Evolutionary conservation across 1,140 invertebrate genomes (phyloP), one percentile per base, ranked within the genome.

Genomic region (Helicoverpa zea): DNA sequence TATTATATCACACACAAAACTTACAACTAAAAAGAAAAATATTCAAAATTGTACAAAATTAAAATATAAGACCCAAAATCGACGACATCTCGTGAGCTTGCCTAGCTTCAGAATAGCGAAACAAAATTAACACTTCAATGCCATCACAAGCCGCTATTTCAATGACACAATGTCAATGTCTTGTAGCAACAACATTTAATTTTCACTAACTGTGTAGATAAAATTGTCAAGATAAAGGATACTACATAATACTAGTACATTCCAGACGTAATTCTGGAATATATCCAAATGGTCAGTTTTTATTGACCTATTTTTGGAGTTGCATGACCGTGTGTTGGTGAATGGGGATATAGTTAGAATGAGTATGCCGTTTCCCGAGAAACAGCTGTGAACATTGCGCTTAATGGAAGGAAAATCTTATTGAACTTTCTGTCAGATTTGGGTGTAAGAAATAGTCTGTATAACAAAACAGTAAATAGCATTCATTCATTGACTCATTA

Each of bases 291-390:
- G 14, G 23, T 58, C 58, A 70, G 68, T 79, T 82, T 80, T 80
- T 76, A 79, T 84, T 72, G 51, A 35, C 52, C 79, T 85, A 87
- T 87, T 87, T 85, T 82, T 80, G 80, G 72, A 59, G 16, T 79
- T 70, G 64, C 2, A 68, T 79, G 73, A 80, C 74, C 78, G 75
- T 80, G 66, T 66, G 63, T 43, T 79, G 59, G 72, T 75, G 78
- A 68, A 66, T 76, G 73, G 49, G 30, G 30, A 47, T 79, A 79
- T 29, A 79, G 63, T 70, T 79, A 79, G 79, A 64, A 79, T 10
- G 58, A 52, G 79, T 74, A 66, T 59, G 79, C n/a, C 52, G 52
- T 7, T 68, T 58, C 70, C 70, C 35, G 61, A 29, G 58, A 66
- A 54, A 68, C 16, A 16, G 43, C 16, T 10, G 3, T 16, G 12